These are phyloP conservation scores for Euleptes europaea DNA, from an alignment of 2,113 vertebrate species.

Conservation along the genomic window DNA sequence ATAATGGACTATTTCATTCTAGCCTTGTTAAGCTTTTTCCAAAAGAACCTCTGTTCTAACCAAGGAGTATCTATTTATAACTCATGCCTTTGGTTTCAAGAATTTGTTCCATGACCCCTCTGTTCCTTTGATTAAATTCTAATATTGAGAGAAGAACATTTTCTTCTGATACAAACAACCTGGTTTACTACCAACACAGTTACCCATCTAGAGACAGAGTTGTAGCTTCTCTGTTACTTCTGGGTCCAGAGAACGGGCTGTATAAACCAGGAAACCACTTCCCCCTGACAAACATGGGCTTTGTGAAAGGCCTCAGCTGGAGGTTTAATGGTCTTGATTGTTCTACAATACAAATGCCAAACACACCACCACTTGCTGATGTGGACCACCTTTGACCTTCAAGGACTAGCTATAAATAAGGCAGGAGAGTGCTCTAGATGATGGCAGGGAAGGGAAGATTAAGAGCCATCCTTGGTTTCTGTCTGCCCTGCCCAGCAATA, in stretches of 20 bases:
- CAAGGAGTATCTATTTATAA: conserved; percentile 51
- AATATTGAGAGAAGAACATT: conserved; percentile 33
- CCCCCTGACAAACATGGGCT: conserved; percentile 20
- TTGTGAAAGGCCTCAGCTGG: not conserved
- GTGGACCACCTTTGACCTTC: conserved; percentile 13
- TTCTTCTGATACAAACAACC: conserved; percentile 46
- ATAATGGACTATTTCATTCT: conserved; percentile 18
- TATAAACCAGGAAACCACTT: not conserved
- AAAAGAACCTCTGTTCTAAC: conserved; percentile 24
- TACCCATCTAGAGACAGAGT: conserved; percentile 14
- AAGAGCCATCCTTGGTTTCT: not conserved
- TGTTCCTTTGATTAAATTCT: conserved; percentile 52
- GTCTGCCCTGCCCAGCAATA: conserved; percentile 4
- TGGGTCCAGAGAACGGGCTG: not conserved
- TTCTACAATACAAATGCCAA: conserved; percentile 9
- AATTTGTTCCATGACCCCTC: conserved; percentile 58
- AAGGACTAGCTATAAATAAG: not conserved
- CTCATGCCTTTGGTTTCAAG: conserved; percentile 37
- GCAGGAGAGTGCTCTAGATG: not conserved
- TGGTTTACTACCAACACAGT: conserved; percentile 2
- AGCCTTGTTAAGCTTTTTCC: conserved; percentile 36
- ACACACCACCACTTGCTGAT: not conserved
- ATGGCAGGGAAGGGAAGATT: not conserved
- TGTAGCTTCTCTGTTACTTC: conserved; percentile 12
- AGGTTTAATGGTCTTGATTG: not conserved